phyloP scores from a whole-genome alignment of 2,888 invertebrate species.

The Tinea semifulvella region DNA sequence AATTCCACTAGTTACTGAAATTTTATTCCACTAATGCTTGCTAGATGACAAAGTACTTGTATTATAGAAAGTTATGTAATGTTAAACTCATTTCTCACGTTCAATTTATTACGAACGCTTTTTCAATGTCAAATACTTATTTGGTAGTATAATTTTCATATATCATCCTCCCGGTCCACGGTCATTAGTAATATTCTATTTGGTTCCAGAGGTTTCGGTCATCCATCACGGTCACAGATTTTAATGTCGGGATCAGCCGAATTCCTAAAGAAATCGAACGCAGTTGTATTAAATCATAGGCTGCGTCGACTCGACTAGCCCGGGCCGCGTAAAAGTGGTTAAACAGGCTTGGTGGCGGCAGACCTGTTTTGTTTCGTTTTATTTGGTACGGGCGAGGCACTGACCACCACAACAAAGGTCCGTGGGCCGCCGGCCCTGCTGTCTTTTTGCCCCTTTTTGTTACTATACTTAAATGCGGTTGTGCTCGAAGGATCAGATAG shows the following conservation, averaged over 20 bases:
- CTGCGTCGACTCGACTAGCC: slow-evolving; percentile 22
- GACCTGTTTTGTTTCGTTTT: slow-evolving; percentile 50
- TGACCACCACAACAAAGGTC: slow-evolving; percentile 65
- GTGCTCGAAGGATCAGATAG: background rate
- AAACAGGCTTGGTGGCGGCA: slow-evolving; percentile 32
- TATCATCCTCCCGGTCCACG: slow-evolving; percentile 1
- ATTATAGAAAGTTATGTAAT: slow-evolving; percentile 8
- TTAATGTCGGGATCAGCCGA: slow-evolving; percentile 24
- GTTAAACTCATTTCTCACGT: slow-evolving; percentile 7
- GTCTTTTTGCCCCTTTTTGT: slow-evolving; percentile 31
- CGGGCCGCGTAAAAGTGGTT: slow-evolving; percentile 42
- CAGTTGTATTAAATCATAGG: slow-evolving; percentile 46
- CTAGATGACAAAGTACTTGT: slow-evolving; percentile 5
- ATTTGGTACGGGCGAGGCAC: slow-evolving; percentile 61
- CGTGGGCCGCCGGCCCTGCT: slow-evolving; percentile 31
- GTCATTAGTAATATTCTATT: slow-evolving; percentile 2
- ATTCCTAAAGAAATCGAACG: slow-evolving; percentile 64
- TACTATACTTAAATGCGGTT: background rate
- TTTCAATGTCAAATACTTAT: slow-evolving; percentile 9
- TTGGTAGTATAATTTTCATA: slow-evolving; percentile 7
- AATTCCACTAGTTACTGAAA: slow-evolving; percentile 5
- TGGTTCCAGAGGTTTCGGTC: slow-evolving; percentile 8
- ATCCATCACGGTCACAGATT: slow-evolving; percentile 3
- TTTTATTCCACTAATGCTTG: background rate
- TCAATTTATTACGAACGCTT: slow-evolving; percentile 5